Evolutionary conservation across 2,797 vertebrate species (phyloP).

Genomic region (Enoplosus armatus): DNA sequence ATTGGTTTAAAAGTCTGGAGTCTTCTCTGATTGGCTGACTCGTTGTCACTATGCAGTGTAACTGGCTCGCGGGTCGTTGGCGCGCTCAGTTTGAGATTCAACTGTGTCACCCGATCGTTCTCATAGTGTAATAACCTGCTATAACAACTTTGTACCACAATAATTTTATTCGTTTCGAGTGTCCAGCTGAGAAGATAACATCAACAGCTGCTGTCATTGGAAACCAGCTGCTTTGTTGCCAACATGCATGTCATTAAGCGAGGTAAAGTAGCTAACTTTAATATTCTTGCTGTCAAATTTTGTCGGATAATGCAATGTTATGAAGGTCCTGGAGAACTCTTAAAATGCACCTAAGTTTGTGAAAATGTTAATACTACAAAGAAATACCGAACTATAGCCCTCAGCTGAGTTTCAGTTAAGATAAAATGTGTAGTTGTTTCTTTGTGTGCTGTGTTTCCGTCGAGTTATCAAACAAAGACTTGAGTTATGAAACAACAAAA

Average conservation of each 20-base stretch:
- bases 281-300: neutral
- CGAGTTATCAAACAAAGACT: constrained; percentile 43
- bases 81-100: constrained; percentile 71
- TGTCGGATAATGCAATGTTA: neutral
- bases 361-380: neutral
- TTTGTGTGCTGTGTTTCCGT: constrained; percentile 17
- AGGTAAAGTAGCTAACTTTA: constrained; percentile 79
- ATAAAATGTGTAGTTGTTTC: neutral
- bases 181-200: constrained; percentile 1
- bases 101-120: neutral
- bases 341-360: neutral
- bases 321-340: neutral
- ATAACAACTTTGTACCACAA: neutral
- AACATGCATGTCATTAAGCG: constrained; percentile 94
- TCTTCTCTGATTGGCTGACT: constrained; percentile 67
- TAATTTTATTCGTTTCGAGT: neutral
- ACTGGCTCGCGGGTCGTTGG: constrained; percentile 47
- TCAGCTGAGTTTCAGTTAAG: neutral
- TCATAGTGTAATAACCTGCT: neutral
- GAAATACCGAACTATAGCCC: rapidly evolving
- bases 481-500: neutral
- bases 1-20: constrained; percentile 45
- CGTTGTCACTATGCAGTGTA: neutral
- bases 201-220: neutral
- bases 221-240: constrained; percentile 8